phyloP scores from a whole-genome alignment of 37 sponge, comb jelly and placozoan species.

The Cliona cf. orientalis region DNA sequence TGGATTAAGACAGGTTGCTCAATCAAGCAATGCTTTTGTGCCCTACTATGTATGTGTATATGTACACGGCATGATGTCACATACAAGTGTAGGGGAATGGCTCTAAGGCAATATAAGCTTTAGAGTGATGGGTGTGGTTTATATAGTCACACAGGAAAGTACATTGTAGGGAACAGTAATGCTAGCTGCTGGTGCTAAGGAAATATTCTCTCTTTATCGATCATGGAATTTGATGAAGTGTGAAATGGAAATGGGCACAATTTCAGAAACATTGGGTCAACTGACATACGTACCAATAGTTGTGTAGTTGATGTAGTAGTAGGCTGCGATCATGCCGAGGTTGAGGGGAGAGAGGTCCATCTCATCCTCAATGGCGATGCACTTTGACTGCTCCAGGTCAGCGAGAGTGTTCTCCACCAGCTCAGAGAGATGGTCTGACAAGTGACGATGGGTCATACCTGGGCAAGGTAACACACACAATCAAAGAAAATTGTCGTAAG shows the following conservation, averaged over 20 bases:
- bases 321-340: slow-evolving; percentile 98
- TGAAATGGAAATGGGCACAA: too few species aligned
- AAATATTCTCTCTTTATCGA: too few species aligned
- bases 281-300: slow-evolving; percentile 85
- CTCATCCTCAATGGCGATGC: slow-evolving; percentile 94
- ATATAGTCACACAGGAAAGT: background rate
- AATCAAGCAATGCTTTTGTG: too few species aligned
- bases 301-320: slow-evolving; percentile 99
- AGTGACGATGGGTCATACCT: slow-evolving; percentile 94
- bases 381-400: slow-evolving; percentile 98
- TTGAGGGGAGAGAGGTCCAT: slow-evolving; percentile 93
- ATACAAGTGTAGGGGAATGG: background rate
- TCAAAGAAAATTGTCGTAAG: background rate
- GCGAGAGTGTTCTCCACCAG: slow-evolving; percentile 92
- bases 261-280: too few species aligned
- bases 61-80: background rate
- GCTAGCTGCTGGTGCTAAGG: background rate
- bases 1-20: background rate
- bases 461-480: background rate
- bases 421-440: slow-evolving; percentile 97
- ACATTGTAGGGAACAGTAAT: background rate
- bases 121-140: background rate
- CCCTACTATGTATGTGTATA: background rate
- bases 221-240: too few species aligned
- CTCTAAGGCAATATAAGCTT: background rate